Percentiles rank a stretch among this genome's conserved stretches.
Evolutionary conservation across 1,140 invertebrate genomes (phyloP).

Genomic region (Myzus persicae): DNA sequence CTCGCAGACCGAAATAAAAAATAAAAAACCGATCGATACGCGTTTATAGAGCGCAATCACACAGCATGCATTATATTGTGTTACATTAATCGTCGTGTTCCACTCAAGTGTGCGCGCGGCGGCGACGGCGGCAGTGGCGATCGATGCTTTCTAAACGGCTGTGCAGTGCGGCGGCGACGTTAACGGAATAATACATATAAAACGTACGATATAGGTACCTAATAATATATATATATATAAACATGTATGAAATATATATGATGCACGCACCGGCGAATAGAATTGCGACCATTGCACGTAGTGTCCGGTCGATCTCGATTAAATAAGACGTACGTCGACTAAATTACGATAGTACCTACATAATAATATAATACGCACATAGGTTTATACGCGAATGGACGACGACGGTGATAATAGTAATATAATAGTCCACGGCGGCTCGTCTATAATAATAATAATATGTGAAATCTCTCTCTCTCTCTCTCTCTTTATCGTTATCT

Average conservation of each 20-base stretch:
- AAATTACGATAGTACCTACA: slow-evolving; percentile 47
- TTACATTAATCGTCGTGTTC: slow-evolving; percentile 44
- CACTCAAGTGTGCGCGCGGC: neutral
- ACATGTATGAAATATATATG: neutral
- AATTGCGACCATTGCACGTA: slow-evolving; percentile 47
- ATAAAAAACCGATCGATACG: neutral
- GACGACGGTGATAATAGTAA: neutral
- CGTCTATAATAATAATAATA: neutral
- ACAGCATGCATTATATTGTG: neutral
- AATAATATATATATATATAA: neutral
- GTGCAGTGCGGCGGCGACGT: neutral
- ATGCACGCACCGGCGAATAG: neutral
- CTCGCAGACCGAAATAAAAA: neutral
- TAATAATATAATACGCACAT: slow-evolving; percentile 10
- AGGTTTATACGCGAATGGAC: neutral
- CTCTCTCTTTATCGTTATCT: neutral
- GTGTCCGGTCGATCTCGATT: slow-evolving; percentile 54
- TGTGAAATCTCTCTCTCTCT: neutral
- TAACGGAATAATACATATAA: slow-evolving; percentile 32
- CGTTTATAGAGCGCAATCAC: slow-evolving; percentile 1
- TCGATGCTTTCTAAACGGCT: slow-evolving; percentile 43
- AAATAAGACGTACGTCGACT: slow-evolving; percentile 55
- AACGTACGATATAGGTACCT: neutral
- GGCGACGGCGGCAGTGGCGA: neutral
- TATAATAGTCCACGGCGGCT: slow-evolving; percentile 30